These are phyloP conservation scores for Pelusios castaneus DNA, from an alignment of 2,113 vertebrate species.

Conservation along the genomic window DNA sequence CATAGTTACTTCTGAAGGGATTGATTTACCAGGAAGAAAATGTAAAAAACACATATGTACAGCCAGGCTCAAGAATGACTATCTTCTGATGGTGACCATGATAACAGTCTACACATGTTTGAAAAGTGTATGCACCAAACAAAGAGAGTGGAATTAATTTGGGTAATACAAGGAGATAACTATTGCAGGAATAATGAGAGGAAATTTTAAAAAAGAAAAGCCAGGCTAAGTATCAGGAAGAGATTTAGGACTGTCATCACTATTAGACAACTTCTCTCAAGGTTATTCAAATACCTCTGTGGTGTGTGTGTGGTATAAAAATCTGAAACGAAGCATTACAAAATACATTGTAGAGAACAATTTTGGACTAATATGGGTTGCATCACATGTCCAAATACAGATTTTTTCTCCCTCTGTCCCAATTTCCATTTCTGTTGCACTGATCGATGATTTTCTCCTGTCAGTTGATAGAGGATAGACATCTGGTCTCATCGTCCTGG, in stretches of 20 bases:
- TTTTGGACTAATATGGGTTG: background rate
- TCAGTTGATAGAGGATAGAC: background rate
- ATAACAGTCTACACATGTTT: background rate
- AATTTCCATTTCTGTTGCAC: background rate
- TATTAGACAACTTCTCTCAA: background rate
- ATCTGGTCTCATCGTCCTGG: background rate
- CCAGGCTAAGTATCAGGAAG: background rate
- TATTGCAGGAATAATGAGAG: background rate
- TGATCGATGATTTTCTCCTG: background rate
- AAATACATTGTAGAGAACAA: background rate
- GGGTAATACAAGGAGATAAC: background rate
- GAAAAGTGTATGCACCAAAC: background rate
- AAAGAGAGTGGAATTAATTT: background rate
- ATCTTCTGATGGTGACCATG: background rate
- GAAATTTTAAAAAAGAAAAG: background rate
- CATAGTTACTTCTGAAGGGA: background rate
- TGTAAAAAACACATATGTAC: background rate
- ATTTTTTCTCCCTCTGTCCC: background rate
- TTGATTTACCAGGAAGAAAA: background rate
- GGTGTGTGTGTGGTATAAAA: background rate
- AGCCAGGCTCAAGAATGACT: accelerated
- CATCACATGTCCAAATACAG: background rate
- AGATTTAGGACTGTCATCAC: background rate
- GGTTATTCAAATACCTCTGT: background rate
- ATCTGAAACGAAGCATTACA: background rate